A percentile compares a stretch with the other conserved stretches of the same genome.
Evolutionary conservation across 2,113 vertebrate species (phyloP).

Genomic region (Ovibos moschatus): DNA sequence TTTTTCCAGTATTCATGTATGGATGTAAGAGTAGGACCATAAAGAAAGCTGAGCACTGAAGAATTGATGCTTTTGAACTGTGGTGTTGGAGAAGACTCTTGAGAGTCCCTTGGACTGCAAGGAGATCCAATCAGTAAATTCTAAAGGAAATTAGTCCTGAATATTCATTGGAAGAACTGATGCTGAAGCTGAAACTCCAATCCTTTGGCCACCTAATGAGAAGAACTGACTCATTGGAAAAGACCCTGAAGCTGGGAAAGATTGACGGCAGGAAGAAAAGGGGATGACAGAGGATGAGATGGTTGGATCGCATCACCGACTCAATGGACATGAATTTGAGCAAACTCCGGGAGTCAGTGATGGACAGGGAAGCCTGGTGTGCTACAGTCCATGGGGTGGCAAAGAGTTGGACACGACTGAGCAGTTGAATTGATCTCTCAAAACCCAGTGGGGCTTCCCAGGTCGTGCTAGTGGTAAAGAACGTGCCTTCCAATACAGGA

Average conservation of each 20-base stretch:
- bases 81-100: not conserved
- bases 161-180: not conserved
- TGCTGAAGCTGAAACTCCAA: not conserved
- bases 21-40: not conserved
- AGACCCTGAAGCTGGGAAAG: not conserved
- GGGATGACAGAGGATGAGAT: not conserved
- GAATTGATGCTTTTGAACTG: not conserved
- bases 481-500: not conserved
- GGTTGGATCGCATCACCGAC: rapidly evolving
- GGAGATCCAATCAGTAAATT: not conserved
- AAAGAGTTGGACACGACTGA: not conserved
- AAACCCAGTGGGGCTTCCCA: not conserved
- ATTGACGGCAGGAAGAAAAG: not conserved
- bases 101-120: not conserved
- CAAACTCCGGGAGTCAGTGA: rapidly evolving
- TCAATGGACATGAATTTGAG: not conserved
- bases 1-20: not conserved
- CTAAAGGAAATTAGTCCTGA: not conserved
- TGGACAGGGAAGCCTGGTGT: not conserved
- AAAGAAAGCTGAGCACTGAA: not conserved
- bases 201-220: not conserved
- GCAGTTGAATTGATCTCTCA: not conserved
- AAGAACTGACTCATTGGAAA: not conserved
- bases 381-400: not conserved
- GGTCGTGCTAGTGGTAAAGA: not conserved